These are phyloP conservation scores for Melinopterus prodromus DNA, from an alignment of 2,888 invertebrate genomes.

Conservation along the genomic window DNA sequence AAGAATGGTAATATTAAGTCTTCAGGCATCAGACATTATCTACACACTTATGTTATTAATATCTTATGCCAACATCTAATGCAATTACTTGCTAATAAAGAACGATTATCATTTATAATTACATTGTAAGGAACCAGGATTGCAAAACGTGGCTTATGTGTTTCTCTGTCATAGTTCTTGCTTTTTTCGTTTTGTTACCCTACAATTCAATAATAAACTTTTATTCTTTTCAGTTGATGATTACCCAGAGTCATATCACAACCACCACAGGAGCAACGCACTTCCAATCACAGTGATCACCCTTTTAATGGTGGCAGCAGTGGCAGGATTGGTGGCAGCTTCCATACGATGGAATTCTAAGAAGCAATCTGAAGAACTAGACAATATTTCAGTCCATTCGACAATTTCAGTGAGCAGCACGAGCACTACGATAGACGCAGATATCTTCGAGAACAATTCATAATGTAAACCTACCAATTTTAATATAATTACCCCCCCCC, in stretches of 20 bases:
- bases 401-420: constrained; percentile 47
- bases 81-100: neutral
- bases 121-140: too few species aligned
- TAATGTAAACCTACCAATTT: neutral
- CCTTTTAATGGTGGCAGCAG: constrained; percentile 67
- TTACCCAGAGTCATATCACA: constrained; percentile 13
- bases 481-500: neutral
- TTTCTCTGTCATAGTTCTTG: too few species aligned
- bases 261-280: constrained; percentile 34
- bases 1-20: neutral
- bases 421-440: constrained; percentile 50
- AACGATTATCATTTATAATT: too few species aligned
- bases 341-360: constrained; percentile 67
- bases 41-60: neutral
- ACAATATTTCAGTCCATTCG: constrained; percentile 57
- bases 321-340: constrained; percentile 65
- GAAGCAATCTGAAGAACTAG: constrained; percentile 58
- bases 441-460: constrained; percentile 34
- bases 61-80: neutral
- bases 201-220: too few species aligned
- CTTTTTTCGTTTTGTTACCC: too few species aligned
- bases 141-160: too few species aligned
- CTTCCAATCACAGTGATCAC: constrained; percentile 62
- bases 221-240: constrained; percentile 27
- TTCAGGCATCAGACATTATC: neutral